Evolutionary conservation across 2,113 vertebrate genomes (phyloP).

Genomic region (Morphnarchus princeps): DNA sequence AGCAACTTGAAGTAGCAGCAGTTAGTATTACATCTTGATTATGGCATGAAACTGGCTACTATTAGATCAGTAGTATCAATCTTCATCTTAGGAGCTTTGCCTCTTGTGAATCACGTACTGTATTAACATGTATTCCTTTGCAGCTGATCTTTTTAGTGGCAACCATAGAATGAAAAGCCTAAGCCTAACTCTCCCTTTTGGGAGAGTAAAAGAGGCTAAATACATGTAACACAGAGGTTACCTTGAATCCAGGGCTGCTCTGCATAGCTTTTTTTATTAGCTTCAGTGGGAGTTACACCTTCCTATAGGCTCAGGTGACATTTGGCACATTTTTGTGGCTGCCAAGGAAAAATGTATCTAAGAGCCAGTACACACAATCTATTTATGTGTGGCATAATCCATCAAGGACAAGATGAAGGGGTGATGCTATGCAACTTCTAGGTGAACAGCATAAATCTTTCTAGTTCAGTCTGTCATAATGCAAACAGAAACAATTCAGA

Average conservation of each 20-base stretch:
- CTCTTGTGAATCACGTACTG: background rate
- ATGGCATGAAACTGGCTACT: background rate
- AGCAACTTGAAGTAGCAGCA: background rate
- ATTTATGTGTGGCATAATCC: background rate
- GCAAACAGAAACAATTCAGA: background rate
- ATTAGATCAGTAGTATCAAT: accelerated
- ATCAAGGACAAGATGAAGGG: background rate
- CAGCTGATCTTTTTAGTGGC: background rate
- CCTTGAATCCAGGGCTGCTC: background rate
- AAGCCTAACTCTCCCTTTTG: background rate
- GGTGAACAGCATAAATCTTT: background rate
- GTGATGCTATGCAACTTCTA: background rate
- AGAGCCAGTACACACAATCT: background rate
- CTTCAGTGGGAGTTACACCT: background rate
- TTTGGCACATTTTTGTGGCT: background rate
- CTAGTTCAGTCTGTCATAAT: background rate
- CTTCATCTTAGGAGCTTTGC: too few species aligned
- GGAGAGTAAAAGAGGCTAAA: background rate
- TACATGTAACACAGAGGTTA: accelerated
- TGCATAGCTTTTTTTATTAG: background rate
- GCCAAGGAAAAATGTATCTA: background rate
- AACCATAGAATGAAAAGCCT: background rate
- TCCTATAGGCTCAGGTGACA: background rate
- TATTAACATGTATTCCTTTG: background rate
- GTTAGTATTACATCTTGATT: background rate